These are phyloP conservation scores for Nomada fucata DNA, from an alignment of 2,888 invertebrate genomes.

Conservation along the genomic window DNA sequence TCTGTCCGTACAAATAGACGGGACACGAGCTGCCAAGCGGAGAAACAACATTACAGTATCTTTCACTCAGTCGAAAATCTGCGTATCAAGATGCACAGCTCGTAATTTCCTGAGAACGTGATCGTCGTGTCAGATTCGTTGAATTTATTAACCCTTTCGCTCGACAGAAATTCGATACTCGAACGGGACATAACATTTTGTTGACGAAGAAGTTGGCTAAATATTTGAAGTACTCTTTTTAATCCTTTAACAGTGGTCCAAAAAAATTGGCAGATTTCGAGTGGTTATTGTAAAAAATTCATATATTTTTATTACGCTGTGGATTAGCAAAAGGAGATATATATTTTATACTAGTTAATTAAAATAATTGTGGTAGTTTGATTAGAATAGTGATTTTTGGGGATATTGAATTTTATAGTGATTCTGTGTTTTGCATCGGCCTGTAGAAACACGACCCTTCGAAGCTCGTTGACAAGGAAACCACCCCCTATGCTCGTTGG, in stretches of 20 bases:
- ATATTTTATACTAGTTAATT: too few species aligned
- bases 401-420: not conserved
- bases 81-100: not conserved
- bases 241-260: too few species aligned
- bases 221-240: not conserved
- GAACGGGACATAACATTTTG: not conserved
- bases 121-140: not conserved
- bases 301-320: too few species aligned
- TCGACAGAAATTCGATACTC: not conserved
- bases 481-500: constrained; percentile 23
- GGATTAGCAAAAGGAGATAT: too few species aligned
- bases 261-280: too few species aligned
- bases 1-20: constrained; percentile 32
- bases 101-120: constrained; percentile 25
- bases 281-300: too few species aligned
- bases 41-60: not conserved
- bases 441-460: constrained; percentile 18
- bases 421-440: not conserved
- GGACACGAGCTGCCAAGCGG: too few species aligned
- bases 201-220: not conserved
- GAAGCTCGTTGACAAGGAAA: constrained; percentile 42
- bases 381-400: not conserved
- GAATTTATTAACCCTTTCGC: constrained; percentile 20
- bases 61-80: constrained; percentile 14
- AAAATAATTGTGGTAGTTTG: too few species aligned